Percentiles rank a stretch among this genome's conserved stretches.
These are phyloP conservation scores for Psittacula echo DNA, from an alignment of 2,797 vertebrate species.

Conservation along the genomic window DNA sequence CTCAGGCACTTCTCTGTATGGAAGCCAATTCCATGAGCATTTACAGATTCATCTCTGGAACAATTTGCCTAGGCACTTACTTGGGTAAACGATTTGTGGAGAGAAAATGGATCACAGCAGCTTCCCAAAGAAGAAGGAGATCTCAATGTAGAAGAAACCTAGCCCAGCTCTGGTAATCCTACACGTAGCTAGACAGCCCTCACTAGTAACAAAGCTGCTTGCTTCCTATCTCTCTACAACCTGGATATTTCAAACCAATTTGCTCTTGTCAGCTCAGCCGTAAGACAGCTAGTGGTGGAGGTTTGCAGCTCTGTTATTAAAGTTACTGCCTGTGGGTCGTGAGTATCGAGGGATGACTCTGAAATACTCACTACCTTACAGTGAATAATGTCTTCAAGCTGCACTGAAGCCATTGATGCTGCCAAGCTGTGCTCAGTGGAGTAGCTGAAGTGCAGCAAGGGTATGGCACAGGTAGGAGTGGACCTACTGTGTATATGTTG, in stretches of 20 bases:
- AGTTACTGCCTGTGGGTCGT: constrained; percentile 32
- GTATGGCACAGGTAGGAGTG: rapidly evolving
- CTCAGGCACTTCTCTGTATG: rapidly evolving
- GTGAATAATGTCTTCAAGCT: background rate
- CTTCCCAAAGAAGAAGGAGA: background rate
- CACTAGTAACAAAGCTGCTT: background rate
- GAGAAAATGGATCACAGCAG: background rate
- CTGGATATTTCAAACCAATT: constrained; percentile 25
- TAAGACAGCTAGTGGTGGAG: background rate
- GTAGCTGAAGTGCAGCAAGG: background rate
- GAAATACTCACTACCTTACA: background rate
- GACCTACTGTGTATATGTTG: background rate
- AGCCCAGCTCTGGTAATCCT: background rate
- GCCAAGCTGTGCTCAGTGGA: background rate
- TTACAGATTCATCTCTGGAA: background rate
- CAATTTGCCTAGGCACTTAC: background rate
- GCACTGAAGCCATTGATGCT: background rate
- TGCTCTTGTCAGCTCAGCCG: constrained; percentile 13
- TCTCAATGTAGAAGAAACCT: background rate
- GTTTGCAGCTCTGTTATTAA: constrained; percentile 33
- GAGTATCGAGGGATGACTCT: constrained; percentile 11
- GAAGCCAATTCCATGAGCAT: background rate
- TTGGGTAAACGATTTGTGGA: background rate
- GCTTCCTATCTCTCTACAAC: background rate
- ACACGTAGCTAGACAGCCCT: rapidly evolving